phyloP scores from a whole-genome alignment of 2,113 vertebrate species.

The Lamprotornis superbus region DNA sequence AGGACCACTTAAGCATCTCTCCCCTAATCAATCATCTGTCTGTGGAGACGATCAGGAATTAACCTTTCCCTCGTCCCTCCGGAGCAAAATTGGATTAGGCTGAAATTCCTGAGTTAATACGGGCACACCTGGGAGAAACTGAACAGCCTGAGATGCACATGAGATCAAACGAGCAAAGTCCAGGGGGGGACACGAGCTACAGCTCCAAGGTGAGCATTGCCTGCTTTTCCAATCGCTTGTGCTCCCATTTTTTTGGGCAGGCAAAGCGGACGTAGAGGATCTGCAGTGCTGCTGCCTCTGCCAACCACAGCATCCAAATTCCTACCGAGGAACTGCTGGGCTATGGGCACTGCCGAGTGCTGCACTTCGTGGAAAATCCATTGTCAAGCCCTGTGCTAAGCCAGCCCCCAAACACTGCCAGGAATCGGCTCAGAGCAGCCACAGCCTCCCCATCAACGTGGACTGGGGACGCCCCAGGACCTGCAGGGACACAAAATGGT shows the following conservation, averaged over 20 bases:
- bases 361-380: constrained; percentile 28
- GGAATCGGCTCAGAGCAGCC: neutral
- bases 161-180: neutral
- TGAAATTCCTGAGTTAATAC: neutral
- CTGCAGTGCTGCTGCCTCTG: neutral
- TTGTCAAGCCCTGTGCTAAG: neutral
- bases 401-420: neutral
- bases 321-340: neutral
- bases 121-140: neutral
- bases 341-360: neutral
- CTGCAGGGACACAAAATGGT: neutral
- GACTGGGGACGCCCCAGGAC: neutral
- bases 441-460: constrained; percentile 21
- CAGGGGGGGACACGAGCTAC: neutral
- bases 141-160: rapidly evolving
- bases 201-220: rapidly evolving
- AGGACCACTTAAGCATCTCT: neutral
- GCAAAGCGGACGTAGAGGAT: rapidly evolving
- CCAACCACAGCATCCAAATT: neutral
- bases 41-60: neutral
- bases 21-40: neutral
- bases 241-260: neutral
- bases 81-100: neutral
- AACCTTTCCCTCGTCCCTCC: neutral
- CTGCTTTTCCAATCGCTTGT: neutral